Percentiles rank a stretch among this genome's conserved stretches.
phyloP scores from a whole-genome alignment of 2,888 invertebrate species.

The Corbicula japonica region DNA sequence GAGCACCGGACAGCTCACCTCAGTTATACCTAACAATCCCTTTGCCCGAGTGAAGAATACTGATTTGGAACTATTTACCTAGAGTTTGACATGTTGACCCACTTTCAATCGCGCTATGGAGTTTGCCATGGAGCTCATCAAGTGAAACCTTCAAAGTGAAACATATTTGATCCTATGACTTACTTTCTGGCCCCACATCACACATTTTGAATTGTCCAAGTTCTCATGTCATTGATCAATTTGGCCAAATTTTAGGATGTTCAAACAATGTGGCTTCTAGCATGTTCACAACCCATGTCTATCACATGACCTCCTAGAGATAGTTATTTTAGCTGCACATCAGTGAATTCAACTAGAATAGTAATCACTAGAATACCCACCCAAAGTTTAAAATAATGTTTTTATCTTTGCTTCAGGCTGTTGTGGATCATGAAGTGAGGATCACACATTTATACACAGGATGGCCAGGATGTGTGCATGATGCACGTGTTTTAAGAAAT shows the following conservation, averaged over 20 bases:
- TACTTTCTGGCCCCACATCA: too few relatives aligned
- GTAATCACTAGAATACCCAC: neutral
- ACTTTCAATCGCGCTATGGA: too few relatives aligned
- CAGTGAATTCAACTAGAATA: neutral
- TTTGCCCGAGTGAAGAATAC: too few relatives aligned
- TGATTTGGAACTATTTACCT: too few relatives aligned
- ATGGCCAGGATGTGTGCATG: slow-evolving; percentile 64
- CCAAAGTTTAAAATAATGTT: neutral
- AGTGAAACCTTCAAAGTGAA: too few relatives aligned
- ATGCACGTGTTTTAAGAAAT: slow-evolving; percentile 64
- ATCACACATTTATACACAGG: slow-evolving; percentile 58
- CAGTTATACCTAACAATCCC: too few relatives aligned
- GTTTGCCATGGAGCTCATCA: too few relatives aligned
- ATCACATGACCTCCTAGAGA: neutral
- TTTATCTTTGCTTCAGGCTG: slow-evolving; percentile 40
- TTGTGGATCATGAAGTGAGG: slow-evolving; percentile 48
- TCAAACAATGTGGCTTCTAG: neutral
- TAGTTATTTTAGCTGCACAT: neutral
- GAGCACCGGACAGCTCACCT: too few relatives aligned
- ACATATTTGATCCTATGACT: too few relatives aligned
- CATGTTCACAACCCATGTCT: neutral
- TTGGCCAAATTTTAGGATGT: neutral
- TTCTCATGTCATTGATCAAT: neutral
- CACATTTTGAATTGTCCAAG: too few relatives aligned
- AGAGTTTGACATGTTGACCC: too few relatives aligned